Evolutionary conservation across 2,888 invertebrate species (phyloP).

Genomic region (Lottia scabra): DNA sequence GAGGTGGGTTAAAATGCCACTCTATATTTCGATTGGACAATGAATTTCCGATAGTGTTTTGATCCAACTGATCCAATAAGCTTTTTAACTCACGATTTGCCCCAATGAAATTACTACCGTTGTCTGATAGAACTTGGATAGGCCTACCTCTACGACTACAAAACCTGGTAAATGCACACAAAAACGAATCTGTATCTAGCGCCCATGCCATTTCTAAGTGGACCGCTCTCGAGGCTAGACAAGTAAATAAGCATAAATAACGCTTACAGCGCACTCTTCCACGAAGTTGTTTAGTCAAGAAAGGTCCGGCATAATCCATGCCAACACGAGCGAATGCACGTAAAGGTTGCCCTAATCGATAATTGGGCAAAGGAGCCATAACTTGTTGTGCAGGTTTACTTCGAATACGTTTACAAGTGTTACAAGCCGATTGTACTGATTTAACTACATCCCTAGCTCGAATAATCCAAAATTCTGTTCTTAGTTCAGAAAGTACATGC

Average conservation of each 20-base stretch:
- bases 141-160: slow-evolving; percentile 18
- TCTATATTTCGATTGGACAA: slow-evolving; percentile 17
- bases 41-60: slow-evolving; percentile 13
- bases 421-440: slow-evolving; percentile 8
- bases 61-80: slow-evolving; percentile 18
- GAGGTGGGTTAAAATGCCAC: slow-evolving; percentile 36
- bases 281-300: slow-evolving; percentile 21
- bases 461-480: slow-evolving; percentile 24
- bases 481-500: slow-evolving; percentile 17
- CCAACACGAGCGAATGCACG: slow-evolving; percentile 17
- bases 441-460: slow-evolving; percentile 18
- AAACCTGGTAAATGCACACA: slow-evolving; percentile 18
- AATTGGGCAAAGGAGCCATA: slow-evolving; percentile 24
- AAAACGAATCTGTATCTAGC: slow-evolving; percentile 14
- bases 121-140: slow-evolving; percentile 16
- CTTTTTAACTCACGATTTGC: slow-evolving; percentile 13
- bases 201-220: slow-evolving; percentile 9
- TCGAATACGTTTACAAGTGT: neutral
- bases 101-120: slow-evolving; percentile 18
- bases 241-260: slow-evolving; percentile 30
- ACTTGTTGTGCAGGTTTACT: slow-evolving; percentile 10
- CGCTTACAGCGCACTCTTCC: slow-evolving; percentile 23
- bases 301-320: slow-evolving; percentile 28
- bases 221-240: slow-evolving; percentile 22
- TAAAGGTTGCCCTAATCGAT: slow-evolving; percentile 14